These are phyloP conservation scores for Boloria selene DNA, from an alignment of 2,888 invertebrate species.

Conservation along the genomic window DNA sequence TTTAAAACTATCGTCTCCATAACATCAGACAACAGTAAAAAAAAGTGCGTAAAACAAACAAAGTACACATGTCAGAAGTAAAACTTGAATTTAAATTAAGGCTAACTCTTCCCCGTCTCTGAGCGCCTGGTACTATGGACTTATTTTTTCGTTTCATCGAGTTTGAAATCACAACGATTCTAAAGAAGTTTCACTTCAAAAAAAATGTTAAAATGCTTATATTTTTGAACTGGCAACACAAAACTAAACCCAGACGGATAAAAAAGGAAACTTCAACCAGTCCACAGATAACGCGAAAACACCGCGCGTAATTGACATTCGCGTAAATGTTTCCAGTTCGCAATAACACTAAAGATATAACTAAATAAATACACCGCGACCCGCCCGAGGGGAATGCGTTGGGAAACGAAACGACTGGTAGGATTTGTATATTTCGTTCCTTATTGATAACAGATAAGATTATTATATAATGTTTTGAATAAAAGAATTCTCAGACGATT, in stretches of 20 bases:
- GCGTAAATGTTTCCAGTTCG: slow-evolving; percentile 45
- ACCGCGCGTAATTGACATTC: slow-evolving; percentile 38
- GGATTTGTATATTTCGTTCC: slow-evolving; percentile 22
- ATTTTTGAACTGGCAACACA: slow-evolving; percentile 26
- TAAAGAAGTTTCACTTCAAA: too few species aligned
- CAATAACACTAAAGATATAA: slow-evolving; percentile 49
- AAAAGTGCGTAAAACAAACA: too few species aligned
- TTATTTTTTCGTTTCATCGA: too few species aligned
- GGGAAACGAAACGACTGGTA: slow-evolving; percentile 44
- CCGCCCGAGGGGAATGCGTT: slow-evolving; percentile 19
- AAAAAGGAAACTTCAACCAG: slow-evolving; percentile 25
- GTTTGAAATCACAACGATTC: too few species aligned
- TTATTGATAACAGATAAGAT: not conserved
- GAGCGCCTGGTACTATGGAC: too few species aligned
- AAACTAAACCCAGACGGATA: slow-evolving; percentile 30
- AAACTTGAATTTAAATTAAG: too few species aligned
- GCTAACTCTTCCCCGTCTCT: too few species aligned
- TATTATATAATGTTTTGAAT: not conserved
- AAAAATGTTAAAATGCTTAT: not conserved
- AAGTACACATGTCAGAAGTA: too few species aligned
- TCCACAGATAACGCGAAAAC: slow-evolving; percentile 38
- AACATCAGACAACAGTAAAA: too few species aligned
- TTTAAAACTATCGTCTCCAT: slow-evolving; percentile 3
- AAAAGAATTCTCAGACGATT: not conserved
- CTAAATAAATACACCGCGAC: slow-evolving; percentile 61